Evolutionary conservation across 2,888 invertebrate genomes (phyloP), one percentile per base, ranked within the genome.

Genomic region (Automeris io): DNA sequence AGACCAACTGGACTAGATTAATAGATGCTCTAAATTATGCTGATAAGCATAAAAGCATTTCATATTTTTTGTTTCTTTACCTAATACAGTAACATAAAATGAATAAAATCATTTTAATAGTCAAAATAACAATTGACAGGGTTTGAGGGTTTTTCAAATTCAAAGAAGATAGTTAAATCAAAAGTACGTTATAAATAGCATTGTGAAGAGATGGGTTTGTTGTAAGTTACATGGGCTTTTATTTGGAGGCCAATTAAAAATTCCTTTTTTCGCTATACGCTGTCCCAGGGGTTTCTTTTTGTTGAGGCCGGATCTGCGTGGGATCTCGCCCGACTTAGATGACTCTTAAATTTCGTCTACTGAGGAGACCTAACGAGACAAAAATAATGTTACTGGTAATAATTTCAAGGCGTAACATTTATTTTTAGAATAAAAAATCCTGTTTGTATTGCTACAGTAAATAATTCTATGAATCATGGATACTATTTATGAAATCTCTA

Each of bases 211-310:
- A 39, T 43, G 54, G 57, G 64, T 69, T 57, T 67, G 60, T 64
- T 56, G 58, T 61, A 63, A 65, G 61, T 62, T 66, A 66, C 61
- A 64, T 63, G 50, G 57, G 51, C 60, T 61, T 77, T 74, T 76
- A 75, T 80, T 77, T 71, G 57, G 62, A 66, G 61, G 72, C 77
- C 79, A 80, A 81, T 82, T 80, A 81, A 78, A 80, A 75, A 75
- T 70, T 70, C 70, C 65, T 71, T 72, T 74, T 69, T 60, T 61
- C 61, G 58, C 57, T 57, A 53, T 63, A 61, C 64, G 49, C 53
- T 54, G 61, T 66, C 69, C 68, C 68, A 58, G 52, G 65, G 65
- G 69, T 52, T 66, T 60, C 50, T 67, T 70, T 77, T 79, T 78
- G 71, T 79, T 66, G 66, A 58, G 55, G 63, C 70, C 67, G 70